Percentiles rank a stretch among this genome's conserved stretches.
Evolutionary conservation across 2,797 vertebrate genomes (phyloP).

Genomic region (Lacerta viridis): DNA sequence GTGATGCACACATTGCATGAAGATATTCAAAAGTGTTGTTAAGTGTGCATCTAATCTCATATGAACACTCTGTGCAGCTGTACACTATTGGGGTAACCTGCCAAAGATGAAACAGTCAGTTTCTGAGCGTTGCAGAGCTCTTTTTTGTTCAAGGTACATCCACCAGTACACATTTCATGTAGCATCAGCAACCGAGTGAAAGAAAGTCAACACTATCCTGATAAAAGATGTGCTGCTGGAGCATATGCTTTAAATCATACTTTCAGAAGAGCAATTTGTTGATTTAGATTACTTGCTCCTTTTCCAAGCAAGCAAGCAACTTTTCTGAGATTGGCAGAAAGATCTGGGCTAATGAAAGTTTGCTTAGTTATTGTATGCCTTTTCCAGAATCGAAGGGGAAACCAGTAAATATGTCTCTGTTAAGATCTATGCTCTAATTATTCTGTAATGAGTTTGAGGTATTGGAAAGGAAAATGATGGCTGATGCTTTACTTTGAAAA

Average conservation of each 20-base stretch:
- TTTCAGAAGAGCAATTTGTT: slow-evolving; percentile 51
- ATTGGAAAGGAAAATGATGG: slow-evolving; percentile 38
- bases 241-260: background rate
- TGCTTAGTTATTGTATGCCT: slow-evolving; percentile 55
- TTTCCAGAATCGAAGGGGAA: slow-evolving; percentile 50
- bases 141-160: no score
- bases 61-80: background rate
- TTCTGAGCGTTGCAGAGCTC: no score
- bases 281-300: slow-evolving; percentile 50
- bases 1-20: background rate
- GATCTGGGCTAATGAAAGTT: slow-evolving; percentile 49
- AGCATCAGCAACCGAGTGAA: background rate
- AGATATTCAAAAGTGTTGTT: no score
- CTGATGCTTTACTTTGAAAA: slow-evolving; percentile 43
- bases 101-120: no score
- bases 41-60: no score
- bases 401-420: slow-evolving; percentile 55
- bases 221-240: background rate
- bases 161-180: background rate
- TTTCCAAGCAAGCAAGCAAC: slow-evolving; percentile 47
- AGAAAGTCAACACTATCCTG: background rate
- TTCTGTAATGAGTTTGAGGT: slow-evolving; percentile 56
- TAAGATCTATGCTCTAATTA: slow-evolving; percentile 68
- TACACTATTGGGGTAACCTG: background rate
- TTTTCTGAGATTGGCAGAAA: slow-evolving; percentile 53